Evolutionary conservation across 1,140 invertebrate genomes (phyloP).

Genomic region (Diachasmimorpha longicaudata): DNA sequence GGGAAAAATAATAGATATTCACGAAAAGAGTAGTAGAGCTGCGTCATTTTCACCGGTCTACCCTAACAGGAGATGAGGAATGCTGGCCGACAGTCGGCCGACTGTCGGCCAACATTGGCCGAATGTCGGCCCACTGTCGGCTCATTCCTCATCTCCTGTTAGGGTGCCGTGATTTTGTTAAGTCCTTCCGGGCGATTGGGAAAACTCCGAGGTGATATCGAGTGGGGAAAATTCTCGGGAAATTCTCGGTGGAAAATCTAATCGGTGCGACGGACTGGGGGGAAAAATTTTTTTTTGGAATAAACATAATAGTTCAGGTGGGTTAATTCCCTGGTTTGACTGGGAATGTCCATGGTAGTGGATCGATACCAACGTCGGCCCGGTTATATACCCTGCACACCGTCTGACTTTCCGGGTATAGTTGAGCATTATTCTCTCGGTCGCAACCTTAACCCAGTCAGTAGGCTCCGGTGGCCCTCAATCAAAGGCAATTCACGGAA

Average conservation of each 20-base stretch:
- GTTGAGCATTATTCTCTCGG: neutral
- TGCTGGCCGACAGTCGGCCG: no score
- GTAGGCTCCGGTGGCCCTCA: neutral
- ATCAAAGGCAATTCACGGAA: neutral
- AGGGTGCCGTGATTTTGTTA: no score
- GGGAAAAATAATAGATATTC: neutral
- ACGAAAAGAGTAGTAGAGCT: neutral
- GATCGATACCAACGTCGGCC: neutral
- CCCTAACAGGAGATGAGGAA: neutral
- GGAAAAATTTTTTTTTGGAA: no score
- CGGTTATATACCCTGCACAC: neutral
- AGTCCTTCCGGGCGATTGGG: no score
- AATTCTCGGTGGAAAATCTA: no score
- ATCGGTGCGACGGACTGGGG: no score
- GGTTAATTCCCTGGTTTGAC: neutral
- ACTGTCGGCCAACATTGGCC: no score
- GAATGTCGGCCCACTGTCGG: no score
- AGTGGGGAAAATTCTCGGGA: no score
- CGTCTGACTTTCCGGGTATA: neutral
- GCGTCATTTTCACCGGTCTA: neutral
- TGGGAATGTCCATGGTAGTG: neutral
- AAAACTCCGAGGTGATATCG: no score
- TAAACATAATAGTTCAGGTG: no score
- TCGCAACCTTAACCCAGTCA: constrained; percentile 18
- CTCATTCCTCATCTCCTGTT: no score